These are phyloP conservation scores for Drosophila monieri DNA, from an alignment of 2,888 invertebrate species.

Conservation along the genomic window DNA sequence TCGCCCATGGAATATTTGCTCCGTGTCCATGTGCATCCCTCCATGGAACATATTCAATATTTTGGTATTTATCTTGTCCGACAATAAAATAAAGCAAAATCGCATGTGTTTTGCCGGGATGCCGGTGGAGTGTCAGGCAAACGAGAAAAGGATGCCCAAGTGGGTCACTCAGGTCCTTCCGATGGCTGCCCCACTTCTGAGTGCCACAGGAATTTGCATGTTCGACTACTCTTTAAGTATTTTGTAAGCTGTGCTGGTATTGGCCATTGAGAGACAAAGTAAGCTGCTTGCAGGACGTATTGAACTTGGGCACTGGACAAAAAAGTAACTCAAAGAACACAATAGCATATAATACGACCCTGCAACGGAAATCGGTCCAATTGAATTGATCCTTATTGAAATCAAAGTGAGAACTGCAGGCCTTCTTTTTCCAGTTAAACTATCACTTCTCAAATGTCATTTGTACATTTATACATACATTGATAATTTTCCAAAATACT, in stretches of 20 bases:
- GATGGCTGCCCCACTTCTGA: slow-evolving; percentile 25
- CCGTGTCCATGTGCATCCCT: slow-evolving; percentile 28
- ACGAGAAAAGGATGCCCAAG: slow-evolving; percentile 2
- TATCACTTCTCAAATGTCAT: slow-evolving; percentile 14
- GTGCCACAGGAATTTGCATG: slow-evolving; percentile 69
- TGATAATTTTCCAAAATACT: background rate
- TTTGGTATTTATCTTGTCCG: slow-evolving; percentile 79
- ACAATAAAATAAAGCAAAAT: slow-evolving; percentile 80
- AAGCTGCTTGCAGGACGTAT: slow-evolving; percentile 21
- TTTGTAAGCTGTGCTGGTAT: slow-evolving; percentile 41
- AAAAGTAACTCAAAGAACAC: background rate
- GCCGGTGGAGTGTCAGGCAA: background rate
- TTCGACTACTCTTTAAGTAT: slow-evolving; percentile 52
- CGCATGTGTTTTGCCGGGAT: slow-evolving; percentile 37
- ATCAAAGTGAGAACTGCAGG: no score
- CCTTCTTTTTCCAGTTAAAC: background rate
- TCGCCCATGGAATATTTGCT: slow-evolving; percentile 22
- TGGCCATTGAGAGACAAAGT: slow-evolving; percentile 29
- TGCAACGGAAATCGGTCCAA: no score
- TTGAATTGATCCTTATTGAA: no score
- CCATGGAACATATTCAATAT: slow-evolving; percentile 67
- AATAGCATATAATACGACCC: no score
- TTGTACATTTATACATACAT: background rate
- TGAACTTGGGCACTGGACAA: slow-evolving; percentile 6
- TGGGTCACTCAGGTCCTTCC: slow-evolving; percentile 38